Evolutionary conservation across 2,888 invertebrate genomes (phyloP).

Genomic region (Tenodera sinensis): DNA sequence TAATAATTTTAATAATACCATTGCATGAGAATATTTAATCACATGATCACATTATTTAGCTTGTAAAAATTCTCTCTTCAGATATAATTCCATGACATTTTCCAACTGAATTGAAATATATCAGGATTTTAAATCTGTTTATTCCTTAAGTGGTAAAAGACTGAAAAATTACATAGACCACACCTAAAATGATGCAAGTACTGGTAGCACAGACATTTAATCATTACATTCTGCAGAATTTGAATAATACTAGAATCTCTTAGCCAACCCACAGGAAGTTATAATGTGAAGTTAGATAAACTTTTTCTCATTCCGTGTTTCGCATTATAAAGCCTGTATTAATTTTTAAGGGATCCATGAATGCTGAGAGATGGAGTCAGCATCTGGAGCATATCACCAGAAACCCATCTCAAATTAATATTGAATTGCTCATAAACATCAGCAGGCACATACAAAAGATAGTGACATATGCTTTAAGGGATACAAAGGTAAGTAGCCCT

Average conservation of each 20-base stretch:
- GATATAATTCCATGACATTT: no score
- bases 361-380: neutral
- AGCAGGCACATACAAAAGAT: conserved; percentile 1
- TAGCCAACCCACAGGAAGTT: neutral
- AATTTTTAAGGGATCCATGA: neutral
- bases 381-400: conserved; percentile 4
- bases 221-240: neutral
- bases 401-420: conserved; percentile 5
- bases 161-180: no score
- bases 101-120: no score
- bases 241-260: neutral
- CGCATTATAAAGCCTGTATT: neutral
- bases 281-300: neutral
- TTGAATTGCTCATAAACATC: conserved; percentile 2
- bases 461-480: conserved; percentile 1
- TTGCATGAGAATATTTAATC: no score
- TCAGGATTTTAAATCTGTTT: no score
- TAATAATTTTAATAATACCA: no score
- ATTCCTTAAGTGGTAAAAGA: no score
- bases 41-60: no score
- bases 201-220: no score
- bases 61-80: no score
- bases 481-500: neutral
- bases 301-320: neutral
- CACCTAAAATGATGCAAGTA: no score